Percentiles rank a stretch among this genome's conserved stretches.
Conservation (phyloP, 2,888 invertebrate species). For the Lasioglossum figueresi region DNA sequence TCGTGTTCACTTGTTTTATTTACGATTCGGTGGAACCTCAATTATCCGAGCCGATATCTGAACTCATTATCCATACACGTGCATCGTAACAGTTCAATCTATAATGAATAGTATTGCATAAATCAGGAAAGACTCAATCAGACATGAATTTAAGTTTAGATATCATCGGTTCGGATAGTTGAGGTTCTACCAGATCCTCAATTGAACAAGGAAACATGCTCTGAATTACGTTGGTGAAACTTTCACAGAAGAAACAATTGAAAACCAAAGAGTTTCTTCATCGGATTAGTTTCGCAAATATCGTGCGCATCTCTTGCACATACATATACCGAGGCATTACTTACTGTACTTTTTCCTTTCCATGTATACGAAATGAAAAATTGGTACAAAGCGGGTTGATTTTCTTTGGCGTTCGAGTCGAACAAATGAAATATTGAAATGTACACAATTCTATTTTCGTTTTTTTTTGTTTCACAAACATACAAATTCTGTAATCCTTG, state of each 20-base stretch:
- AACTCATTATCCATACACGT: background rate
- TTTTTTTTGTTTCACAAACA: background rate
- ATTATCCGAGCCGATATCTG: too few species aligned
- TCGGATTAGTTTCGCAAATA: background rate
- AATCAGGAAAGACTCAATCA: background rate
- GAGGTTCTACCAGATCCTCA: background rate
- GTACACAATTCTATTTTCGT: background rate
- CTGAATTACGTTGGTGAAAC: background rate
- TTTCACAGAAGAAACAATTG: background rate
- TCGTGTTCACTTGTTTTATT: background rate
- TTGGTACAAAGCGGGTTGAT: background rate
- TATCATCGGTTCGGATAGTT: background rate
- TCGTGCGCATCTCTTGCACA: background rate
- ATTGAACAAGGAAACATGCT: background rate
- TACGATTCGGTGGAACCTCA: background rate
- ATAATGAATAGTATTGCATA: background rate
- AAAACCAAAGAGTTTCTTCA: background rate
- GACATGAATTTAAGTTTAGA: background rate
- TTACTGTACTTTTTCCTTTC: background rate
- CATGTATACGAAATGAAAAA: background rate
- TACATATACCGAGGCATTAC: background rate
- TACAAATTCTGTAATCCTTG: constrained; percentile 36
- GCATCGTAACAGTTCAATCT: background rate
- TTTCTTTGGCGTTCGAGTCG: background rate
- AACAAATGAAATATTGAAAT: background rate